These are phyloP conservation scores for Chalcosyrphus nemorum DNA, from an alignment of 2,888 invertebrate species.

Conservation along the genomic window DNA sequence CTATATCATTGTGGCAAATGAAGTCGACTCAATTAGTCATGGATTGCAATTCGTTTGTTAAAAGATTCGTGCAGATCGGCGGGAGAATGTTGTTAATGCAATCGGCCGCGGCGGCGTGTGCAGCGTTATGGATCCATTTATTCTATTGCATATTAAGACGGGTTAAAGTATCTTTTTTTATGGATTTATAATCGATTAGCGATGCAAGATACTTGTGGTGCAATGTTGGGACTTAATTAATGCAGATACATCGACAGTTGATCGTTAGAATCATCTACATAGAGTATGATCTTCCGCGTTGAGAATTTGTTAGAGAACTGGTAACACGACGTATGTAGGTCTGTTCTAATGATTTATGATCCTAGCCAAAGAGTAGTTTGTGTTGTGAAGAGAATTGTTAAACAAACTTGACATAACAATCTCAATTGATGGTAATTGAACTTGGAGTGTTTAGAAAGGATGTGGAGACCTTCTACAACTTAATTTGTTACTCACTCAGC, in stretches of 20 bases:
- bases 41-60: slow-evolving; percentile 53
- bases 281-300: slow-evolving; percentile 58
- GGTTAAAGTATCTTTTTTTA: slow-evolving; percentile 39
- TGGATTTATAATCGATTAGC: slow-evolving; percentile 48
- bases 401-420: not conserved
- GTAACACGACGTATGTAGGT: slow-evolving; percentile 30
- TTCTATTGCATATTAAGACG: slow-evolving; percentile 37
- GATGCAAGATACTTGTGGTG: not conserved
- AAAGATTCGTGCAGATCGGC: slow-evolving; percentile 21
- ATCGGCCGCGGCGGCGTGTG: not conserved
- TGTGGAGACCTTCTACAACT: not conserved
- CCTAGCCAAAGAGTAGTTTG: not conserved
- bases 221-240: not conserved
- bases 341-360: not conserved
- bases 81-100: slow-evolving; percentile 6
- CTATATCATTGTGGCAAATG: slow-evolving; percentile 47
- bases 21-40: slow-evolving; percentile 70
- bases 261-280: slow-evolving; percentile 45
- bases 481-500: not conserved
- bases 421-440: not conserved
- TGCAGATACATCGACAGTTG: slow-evolving; percentile 27
- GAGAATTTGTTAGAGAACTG: slow-evolving; percentile 35
- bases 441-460: not conserved
- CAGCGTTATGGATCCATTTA: slow-evolving; percentile 41
- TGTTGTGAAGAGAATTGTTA: not conserved